A percentile compares a stretch with the other conserved stretches of the same genome.
These are phyloP conservation scores for Anas capensis DNA, from an alignment of 2,797 vertebrate species.

Conservation along the genomic window DNA sequence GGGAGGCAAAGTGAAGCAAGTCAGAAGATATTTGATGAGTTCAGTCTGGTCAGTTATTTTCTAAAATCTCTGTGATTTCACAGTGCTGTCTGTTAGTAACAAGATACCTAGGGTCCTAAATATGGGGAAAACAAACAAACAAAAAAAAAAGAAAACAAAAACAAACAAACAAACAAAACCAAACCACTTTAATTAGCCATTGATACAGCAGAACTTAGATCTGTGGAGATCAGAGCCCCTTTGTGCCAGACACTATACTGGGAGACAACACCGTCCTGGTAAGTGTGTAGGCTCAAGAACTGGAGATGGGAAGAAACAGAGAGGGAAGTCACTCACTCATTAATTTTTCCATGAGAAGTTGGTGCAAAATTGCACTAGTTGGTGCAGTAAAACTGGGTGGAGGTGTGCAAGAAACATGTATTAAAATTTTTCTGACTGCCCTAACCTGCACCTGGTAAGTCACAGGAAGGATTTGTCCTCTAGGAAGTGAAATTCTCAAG, in stretches of 20 bases:
- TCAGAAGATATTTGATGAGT: slow-evolving; percentile 30
- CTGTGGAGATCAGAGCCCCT: slow-evolving; percentile 27
- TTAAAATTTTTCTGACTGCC: background rate
- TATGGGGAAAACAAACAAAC: background rate
- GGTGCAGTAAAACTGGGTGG: background rate
- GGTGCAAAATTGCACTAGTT: background rate
- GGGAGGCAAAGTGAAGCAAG: slow-evolving; percentile 56
- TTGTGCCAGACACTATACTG: background rate
- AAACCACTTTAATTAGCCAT: slow-evolving; percentile 37
- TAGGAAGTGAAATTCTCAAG: background rate
- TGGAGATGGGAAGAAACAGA: background rate
- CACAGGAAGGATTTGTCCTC: background rate
- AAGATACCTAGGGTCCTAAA: slow-evolving; percentile 16
- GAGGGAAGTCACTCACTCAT: background rate
- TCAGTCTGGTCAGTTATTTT: background rate
- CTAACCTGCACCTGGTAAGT: background rate
- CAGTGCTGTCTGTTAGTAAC: slow-evolving; percentile 1
- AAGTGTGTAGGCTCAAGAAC: background rate
- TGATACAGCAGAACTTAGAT: slow-evolving; percentile 43
- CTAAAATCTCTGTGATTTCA: background rate
- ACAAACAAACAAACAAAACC: background rate
- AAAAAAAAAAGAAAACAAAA: background rate
- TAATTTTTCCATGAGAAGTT: background rate
- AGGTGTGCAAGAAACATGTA: background rate
- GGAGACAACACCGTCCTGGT: background rate